A percentile compares a stretch with the other conserved stretches of the same genome.
Conservation (phyloP, 2,797 vertebrate genomes). For the Brachyrhaphis roseni region DNA sequence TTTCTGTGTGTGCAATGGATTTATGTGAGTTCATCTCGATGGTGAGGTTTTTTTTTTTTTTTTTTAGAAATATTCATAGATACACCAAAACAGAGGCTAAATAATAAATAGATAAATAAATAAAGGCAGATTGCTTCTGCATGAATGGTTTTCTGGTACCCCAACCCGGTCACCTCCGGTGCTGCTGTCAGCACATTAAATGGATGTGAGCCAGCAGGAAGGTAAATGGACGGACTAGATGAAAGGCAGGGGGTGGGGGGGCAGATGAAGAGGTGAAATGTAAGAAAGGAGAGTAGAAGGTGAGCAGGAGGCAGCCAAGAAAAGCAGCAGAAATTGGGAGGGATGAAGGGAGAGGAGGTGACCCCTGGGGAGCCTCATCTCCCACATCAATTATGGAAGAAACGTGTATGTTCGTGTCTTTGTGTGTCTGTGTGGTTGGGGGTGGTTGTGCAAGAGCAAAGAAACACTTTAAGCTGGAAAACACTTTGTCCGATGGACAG, state of each 20-base stretch:
- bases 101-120: slow-evolving; percentile 34
- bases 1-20: slow-evolving; percentile 11
- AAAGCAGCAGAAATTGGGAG: slow-evolving; percentile 62
- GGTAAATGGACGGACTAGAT: slow-evolving; percentile 69
- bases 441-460: slow-evolving; percentile 6
- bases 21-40: slow-evolving; percentile 25
- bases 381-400: slow-evolving; percentile 75
- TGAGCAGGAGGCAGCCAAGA: slow-evolving; percentile 57
- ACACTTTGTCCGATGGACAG: slow-evolving; percentile 22
- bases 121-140: slow-evolving; percentile 22
- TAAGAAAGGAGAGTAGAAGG: slow-evolving; percentile 56
- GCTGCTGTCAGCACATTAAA: slow-evolving; percentile 56
- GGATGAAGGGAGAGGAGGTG: slow-evolving; percentile 55
- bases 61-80: slow-evolving; percentile 42
- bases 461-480: slow-evolving; percentile 28
- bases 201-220: slow-evolving; percentile 65
- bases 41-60: slow-evolving; percentile 3
- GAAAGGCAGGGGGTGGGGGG: slow-evolving; percentile 49
- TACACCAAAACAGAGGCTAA: slow-evolving; percentile 41
- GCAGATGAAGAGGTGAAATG: slow-evolving; percentile 52
- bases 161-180: slow-evolving; percentile 51
- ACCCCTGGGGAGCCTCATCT: slow-evolving; percentile 68
- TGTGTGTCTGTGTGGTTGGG: slow-evolving; percentile 18
- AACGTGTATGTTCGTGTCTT: slow-evolving; percentile 35
- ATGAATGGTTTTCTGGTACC: slow-evolving; percentile 50